Conservation (phyloP, 2,797 vertebrate species). For the Sebastes steindachneri region DNA sequence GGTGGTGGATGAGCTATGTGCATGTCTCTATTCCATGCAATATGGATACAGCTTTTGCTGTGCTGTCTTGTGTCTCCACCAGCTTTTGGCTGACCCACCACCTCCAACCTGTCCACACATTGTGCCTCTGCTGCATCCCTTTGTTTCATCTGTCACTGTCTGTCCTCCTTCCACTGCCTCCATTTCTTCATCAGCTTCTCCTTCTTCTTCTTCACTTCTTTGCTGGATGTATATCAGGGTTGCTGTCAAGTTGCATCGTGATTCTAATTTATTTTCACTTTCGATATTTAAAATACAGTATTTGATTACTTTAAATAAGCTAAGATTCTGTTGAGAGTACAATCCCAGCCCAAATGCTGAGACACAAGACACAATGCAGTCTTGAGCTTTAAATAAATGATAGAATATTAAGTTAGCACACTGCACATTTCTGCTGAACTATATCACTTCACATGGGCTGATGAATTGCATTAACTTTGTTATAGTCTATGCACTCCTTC, state of each 20-base stretch:
- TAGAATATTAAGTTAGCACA: background rate
- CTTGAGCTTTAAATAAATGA: background rate
- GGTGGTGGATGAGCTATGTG: constrained; percentile 33
- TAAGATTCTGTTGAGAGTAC: background rate
- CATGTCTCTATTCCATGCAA: constrained; percentile 59
- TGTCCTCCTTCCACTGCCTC: background rate
- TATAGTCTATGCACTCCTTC: constrained; percentile 46
- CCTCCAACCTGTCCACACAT: constrained; percentile 43
- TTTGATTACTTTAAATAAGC: background rate
- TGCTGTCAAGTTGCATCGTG: background rate
- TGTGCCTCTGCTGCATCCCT: background rate
- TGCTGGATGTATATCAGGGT: background rate
- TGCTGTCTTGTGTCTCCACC: constrained; percentile 30
- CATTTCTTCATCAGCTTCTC: background rate
- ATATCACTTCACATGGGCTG: constrained; percentile 18
- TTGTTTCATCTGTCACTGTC: constrained; percentile 46
- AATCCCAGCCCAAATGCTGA: background rate
- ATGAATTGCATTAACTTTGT: constrained; percentile 50
- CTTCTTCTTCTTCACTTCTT: background rate
- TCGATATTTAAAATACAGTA: background rate
- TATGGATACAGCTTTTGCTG: constrained; percentile 55
- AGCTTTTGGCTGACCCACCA: constrained; percentile 51
- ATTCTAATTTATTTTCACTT: background rate
- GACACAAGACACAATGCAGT: background rate
- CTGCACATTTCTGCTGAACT: background rate